Evolutionary conservation across 2,797 vertebrate species (phyloP), one percentile per base, ranked within the genome.

Genomic region (Pipistrellus nathusii): DNA sequence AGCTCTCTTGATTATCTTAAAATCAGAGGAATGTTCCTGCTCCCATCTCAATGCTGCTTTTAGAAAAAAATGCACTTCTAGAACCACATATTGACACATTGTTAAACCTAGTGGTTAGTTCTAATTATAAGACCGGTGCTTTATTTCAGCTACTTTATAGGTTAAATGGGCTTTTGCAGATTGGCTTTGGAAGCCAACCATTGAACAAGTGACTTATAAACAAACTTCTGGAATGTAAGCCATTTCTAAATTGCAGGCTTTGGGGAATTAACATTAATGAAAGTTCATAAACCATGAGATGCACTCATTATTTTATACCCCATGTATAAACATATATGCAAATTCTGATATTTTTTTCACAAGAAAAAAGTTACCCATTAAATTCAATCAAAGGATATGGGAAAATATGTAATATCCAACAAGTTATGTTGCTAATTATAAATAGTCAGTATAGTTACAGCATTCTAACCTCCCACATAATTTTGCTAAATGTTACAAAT

Each of bases 151-250:
- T 82, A 64, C 77, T 95, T 97, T 96, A 90, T 90, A 95, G 59
- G 85, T 82, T 94, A 89, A 96, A 81, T 81, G 83, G 91, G 57
- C 85, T 94, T 94, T 87, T 88, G 77, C 46, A 96, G 72, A 96
- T 97, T 90, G 81, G 89, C 81, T 95, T 97, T 96, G 90, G 93
- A 96, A 95, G 93, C 51, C 55, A 95, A 95, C 64, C 55, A 87
- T 51, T 41, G 78, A 97, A 93, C 87, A 96, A 94, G 84, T 96
- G 86, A 93, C 91, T 94, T 94, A 81, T 95, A 97, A 93, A 93
- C 89, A 94, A 89, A 78, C 81, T 94, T 72, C 73, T 90, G 91
- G 89, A 95, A 94, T 95, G 87, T 75, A 93, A 94, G 81, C 81
- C 91, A 75, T 57, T 92, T 82, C 81, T 95, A 94, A 94, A 97